Evolutionary conservation across 2,888 invertebrate genomes (phyloP).

Genomic region (Tethea ocularis): DNA sequence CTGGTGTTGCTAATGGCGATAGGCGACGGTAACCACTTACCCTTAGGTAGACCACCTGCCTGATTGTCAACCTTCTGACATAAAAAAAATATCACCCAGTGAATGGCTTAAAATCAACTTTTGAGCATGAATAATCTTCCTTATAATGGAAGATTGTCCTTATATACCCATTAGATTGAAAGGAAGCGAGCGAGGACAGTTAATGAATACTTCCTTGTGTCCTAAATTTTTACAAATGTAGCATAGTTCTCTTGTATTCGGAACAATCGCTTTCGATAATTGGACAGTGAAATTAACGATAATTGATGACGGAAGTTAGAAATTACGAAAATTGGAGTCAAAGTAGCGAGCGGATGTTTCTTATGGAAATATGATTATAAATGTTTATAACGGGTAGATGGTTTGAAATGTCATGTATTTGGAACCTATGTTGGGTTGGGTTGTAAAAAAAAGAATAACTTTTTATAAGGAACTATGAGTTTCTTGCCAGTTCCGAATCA

Average conservation of each 20-base stretch:
- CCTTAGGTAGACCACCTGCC: too few species aligned
- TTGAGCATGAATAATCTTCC: background rate
- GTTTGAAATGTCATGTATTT: too few species aligned
- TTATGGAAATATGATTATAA: background rate
- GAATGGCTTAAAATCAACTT: too few species aligned
- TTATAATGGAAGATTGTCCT: background rate
- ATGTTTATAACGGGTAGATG: too few species aligned
- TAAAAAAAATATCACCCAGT: too few species aligned
- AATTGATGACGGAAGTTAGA: background rate
- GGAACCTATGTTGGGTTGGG: too few species aligned
- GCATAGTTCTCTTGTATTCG: background rate
- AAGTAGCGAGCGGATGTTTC: background rate
- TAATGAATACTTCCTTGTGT: conserved; percentile 45
- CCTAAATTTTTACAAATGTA: conserved; percentile 26
- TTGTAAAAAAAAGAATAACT: too few species aligned
- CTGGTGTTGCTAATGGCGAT: too few species aligned
- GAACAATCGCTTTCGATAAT: background rate
- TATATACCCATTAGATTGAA: conserved; percentile 4
- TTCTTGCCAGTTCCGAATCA: too few species aligned
- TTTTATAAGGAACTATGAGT: too few species aligned
- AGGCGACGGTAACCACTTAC: too few species aligned
- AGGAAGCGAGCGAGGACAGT: conserved; percentile 41
- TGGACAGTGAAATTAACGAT: background rate
- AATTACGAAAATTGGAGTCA: background rate
- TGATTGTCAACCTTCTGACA: too few species aligned